Evolutionary conservation across 2,888 invertebrate species (phyloP), one percentile per base, ranked within the genome.

Genomic region (Athrips mouffetella): DNA sequence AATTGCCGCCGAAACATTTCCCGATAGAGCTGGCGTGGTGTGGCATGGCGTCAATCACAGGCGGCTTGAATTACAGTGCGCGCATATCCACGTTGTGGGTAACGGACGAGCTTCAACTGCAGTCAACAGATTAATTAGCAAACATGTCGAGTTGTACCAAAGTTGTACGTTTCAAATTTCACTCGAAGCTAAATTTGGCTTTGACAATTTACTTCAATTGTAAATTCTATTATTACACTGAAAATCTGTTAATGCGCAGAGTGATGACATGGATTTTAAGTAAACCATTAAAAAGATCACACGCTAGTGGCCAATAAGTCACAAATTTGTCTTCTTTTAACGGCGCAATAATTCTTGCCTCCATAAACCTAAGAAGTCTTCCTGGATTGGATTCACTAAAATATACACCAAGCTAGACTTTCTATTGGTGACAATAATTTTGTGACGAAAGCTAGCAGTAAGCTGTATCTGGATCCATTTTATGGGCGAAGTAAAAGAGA

Each of bases 71-170:
- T 51, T 50, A 46, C 35, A 41, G 7, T 29, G 39, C 45, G 39
- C 45, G 27, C 30, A 20, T 15, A 25, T 11, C 6, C 25, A 11
- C 21, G 25, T 15, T 25, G 40, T 8, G 11, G 40, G 10, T 7
- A 23, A 33, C 45, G 6, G 13, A 13, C 13, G 25, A 25, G 30
- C 40, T 20, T 45, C 21, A n/a, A 21, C 33, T 50, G 58, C 59
- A 50, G 51, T 47, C 55, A 57, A 62, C 60, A 57, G 53, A 56
- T 62, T 60, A 60, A 63, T 60, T 58, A 58, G 44, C 46, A 13
- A 15, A 20, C 6, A 11, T 7, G 16, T 7, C 16, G 15, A 15
- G 13, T 11, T 11, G 10, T 15, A 16, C n/a, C n/a, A n/a, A n/a
- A n/a, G n/a, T n/a, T n/a, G n/a, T n/a, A n/a, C n/a, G 33, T 35